phyloP scores from a whole-genome alignment of 2,113 vertebrate species.

The Anolis carolinensis region DNA sequence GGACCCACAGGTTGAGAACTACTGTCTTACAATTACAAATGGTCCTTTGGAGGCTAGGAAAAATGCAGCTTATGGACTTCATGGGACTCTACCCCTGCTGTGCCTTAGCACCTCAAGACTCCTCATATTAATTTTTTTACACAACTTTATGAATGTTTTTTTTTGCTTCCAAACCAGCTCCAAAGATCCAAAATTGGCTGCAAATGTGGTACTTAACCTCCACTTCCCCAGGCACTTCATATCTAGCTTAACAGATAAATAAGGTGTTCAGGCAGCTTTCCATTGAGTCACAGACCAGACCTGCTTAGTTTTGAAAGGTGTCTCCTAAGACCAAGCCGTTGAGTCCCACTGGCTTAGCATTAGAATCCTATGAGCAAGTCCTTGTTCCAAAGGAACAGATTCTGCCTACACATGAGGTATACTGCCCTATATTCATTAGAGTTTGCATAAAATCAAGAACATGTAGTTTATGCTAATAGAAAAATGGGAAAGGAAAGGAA shows the following conservation, averaged over 20 bases:
- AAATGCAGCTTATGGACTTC: no score
- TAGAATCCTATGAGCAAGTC: background rate
- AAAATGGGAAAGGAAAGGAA: background rate
- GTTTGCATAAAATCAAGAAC: constrained; percentile 46
- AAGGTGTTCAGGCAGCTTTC: background rate
- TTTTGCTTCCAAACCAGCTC: no score
- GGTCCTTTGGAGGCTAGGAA: no score
- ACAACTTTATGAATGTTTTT: no score
- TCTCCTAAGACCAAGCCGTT: background rate
- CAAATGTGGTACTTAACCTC: no score
- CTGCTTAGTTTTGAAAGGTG: background rate
- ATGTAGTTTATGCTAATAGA: background rate
- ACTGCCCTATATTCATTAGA: background rate
- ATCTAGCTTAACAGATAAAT: background rate
- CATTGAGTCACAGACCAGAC: background rate
- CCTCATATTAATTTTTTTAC: no score
- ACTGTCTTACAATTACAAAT: no score
- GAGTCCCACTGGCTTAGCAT: background rate
- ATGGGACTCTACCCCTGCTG: no score
- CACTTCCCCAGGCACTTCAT: no score
- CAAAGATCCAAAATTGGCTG: no score
- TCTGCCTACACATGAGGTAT: background rate
- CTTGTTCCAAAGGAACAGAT: background rate
- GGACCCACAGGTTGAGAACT: no score
- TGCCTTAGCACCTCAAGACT: no score